Evolutionary conservation across 2,888 invertebrate species (phyloP).

Genomic region (Drosophila nigricruria): DNA sequence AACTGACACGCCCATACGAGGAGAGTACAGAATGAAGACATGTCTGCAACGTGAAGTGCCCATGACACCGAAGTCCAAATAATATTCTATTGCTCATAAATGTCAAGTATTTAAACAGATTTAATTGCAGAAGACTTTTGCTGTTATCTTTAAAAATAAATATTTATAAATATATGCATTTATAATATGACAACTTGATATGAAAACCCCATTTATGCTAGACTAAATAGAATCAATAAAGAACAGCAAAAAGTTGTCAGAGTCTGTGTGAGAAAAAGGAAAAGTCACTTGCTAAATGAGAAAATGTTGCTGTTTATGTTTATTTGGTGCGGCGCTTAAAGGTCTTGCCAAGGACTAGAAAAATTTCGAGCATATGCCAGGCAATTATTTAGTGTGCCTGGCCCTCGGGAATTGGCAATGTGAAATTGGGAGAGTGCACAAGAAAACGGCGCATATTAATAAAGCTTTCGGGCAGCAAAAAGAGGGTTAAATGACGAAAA

Average conservation of each 20-base stretch:
- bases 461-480: constrained; percentile 49
- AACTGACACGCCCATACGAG: constrained; percentile 1
- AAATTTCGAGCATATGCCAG: constrained; percentile 57
- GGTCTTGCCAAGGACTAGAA: background rate
- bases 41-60: background rate
- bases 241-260: background rate
- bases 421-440: constrained; percentile 27
- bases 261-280: background rate
- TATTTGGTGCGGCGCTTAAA: background rate
- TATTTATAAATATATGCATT: background rate
- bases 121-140: background rate
- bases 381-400: constrained; percentile 65
- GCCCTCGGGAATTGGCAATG: constrained; percentile 55
- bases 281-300: constrained; percentile 7
- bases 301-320: constrained; percentile 3
- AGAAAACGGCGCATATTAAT: constrained; percentile 76
- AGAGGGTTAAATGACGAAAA: constrained; percentile 75
- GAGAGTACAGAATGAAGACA: constrained; percentile 2
- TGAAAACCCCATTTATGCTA: background rate
- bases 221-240: background rate
- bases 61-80: background rate
- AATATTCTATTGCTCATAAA: background rate
- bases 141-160: background rate
- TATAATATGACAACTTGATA: too few species aligned
- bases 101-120: background rate